Base-by-base conservation (phyloP, 2,113 vertebrate species). In the Myotis lucifugus region DNA sequence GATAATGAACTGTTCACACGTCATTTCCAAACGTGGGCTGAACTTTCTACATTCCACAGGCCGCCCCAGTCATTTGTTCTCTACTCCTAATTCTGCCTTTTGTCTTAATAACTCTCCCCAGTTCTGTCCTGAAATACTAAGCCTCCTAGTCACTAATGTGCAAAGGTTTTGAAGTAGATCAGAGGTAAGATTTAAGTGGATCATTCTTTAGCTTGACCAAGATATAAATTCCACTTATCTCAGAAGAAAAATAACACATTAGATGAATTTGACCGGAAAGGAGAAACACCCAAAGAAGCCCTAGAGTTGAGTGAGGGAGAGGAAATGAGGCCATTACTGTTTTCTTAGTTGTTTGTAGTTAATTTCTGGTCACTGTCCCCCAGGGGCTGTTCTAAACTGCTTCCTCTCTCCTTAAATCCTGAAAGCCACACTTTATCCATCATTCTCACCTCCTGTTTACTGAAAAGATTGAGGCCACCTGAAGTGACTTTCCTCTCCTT, bases 161-260 rank as follows among this genome's bases (percentile, higher is more conserved):
- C 48, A 40, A 34, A 42, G 81, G 40, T 74, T 95, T 93, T 91
- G 21, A 89, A 89, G 74, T 10, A 70, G 83, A 67, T 86, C 37
- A 54, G 34, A 84, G 42, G 37, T 81, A 61, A 72, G 59, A 77
- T 42, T 90, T 89, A 86, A 86, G 40, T 82, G 72, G 67, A 7
- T 88, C 48, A n/a, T 52, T 81, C n/a, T 73, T 73, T 37, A 88
- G 34, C 17, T 91, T 94, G 89, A 77, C 50, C 40, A 91, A 86
- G 59, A 77, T 86, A 91, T 74, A 91, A 87, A 86, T 69, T 61
- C 2, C 42, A 42, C 29, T 84, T 76, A 64, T n/a, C 40, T 66
- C 19, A 32, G 70, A 48, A 92, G 79, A 42, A 84, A 50, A 94
- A 54, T 3, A 91, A 21, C n/a, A 79, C 21, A 0, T 56, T 54